Evolutionary conservation across 2,113 vertebrate species (phyloP).

Genomic region (Silurus asotus): DNA sequence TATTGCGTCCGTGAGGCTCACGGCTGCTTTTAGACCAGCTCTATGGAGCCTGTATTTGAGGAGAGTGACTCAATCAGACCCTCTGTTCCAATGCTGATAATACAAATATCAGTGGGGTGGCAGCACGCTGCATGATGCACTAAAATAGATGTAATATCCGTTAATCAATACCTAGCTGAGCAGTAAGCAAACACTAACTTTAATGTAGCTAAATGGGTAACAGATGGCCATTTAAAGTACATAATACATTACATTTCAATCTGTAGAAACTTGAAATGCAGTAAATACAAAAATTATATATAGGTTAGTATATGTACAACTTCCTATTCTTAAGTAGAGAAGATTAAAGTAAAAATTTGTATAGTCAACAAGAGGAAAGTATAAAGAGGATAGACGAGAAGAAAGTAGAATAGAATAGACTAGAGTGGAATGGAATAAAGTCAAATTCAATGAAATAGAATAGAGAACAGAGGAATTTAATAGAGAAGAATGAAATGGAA

Average conservation of each 20-base stretch:
- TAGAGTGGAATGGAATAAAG: too few species aligned
- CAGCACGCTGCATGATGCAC: not conserved
- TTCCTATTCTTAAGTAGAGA: not conserved
- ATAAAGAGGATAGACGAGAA: too few species aligned
- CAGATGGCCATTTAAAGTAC: not conserved
- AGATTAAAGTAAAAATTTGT: too few species aligned
- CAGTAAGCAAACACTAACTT: not conserved
- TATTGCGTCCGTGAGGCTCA: conserved; percentile 14
- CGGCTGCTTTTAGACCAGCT: conserved; percentile 13
- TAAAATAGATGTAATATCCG: not conserved
- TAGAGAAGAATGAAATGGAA: too few species aligned
- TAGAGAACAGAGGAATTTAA: too few species aligned
- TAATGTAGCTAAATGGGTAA: not conserved
- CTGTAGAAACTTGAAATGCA: not conserved
- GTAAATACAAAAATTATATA: not conserved
- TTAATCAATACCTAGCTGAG: not conserved
- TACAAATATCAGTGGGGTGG: not conserved
- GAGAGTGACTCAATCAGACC: not conserved
- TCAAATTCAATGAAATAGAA: too few species aligned
- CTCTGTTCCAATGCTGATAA: not conserved
- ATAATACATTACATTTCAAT: not conserved
- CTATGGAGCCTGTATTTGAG: not conserved
- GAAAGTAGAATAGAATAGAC: too few species aligned
- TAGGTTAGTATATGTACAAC: not conserved
- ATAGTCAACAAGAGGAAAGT: too few species aligned